A percentile compares a stretch with the other conserved stretches of the same genome.
phyloP scores from a whole-genome alignment of 2,888 invertebrate species.

The Danaus chrysippus region DNA sequence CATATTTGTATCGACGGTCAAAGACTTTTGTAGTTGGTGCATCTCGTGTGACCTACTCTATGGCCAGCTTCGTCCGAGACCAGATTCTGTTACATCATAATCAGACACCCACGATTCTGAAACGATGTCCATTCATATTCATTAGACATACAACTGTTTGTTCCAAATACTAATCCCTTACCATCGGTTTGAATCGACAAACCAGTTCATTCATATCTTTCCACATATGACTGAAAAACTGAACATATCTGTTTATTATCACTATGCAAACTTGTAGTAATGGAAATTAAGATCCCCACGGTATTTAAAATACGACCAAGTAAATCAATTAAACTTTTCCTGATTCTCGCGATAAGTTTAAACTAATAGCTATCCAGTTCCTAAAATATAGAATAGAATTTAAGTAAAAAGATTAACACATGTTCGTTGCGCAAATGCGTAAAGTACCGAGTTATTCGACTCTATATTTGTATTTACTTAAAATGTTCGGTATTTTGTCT shows the following conservation, averaged over 20 bases:
- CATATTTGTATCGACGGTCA: not conserved
- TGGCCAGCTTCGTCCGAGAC: constrained; percentile 22
- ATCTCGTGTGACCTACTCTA: constrained; percentile 17
- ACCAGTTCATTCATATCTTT: constrained; percentile 22
- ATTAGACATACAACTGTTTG: constrained; percentile 46
- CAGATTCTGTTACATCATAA: constrained; percentile 53
- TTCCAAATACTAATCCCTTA: constrained; percentile 50
- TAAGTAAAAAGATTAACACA: constrained; percentile 14
- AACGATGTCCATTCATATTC: constrained; percentile 59
- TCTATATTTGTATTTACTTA: constrained; percentile 38
- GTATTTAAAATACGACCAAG: too few species aligned
- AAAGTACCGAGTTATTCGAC: constrained; percentile 28
- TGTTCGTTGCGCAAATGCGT: constrained; percentile 10
- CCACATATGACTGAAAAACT: not conserved
- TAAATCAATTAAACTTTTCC: too few species aligned
- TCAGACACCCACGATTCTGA: constrained; percentile 55
- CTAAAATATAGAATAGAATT: not conserved
- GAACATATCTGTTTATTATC: too few species aligned
- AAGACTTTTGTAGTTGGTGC: not conserved
- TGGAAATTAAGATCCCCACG: too few species aligned
- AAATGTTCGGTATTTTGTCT: constrained; percentile 46
- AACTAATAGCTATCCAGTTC: too few species aligned
- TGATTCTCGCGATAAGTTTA: not conserved
- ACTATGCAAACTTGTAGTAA: too few species aligned
- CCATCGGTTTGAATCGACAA: constrained; percentile 36